A percentile compares a stretch with the other conserved stretches of the same genome.
Evolutionary conservation across 2,113 vertebrate species (phyloP).

Genomic region (Myrmecobius fasciatus): DNA sequence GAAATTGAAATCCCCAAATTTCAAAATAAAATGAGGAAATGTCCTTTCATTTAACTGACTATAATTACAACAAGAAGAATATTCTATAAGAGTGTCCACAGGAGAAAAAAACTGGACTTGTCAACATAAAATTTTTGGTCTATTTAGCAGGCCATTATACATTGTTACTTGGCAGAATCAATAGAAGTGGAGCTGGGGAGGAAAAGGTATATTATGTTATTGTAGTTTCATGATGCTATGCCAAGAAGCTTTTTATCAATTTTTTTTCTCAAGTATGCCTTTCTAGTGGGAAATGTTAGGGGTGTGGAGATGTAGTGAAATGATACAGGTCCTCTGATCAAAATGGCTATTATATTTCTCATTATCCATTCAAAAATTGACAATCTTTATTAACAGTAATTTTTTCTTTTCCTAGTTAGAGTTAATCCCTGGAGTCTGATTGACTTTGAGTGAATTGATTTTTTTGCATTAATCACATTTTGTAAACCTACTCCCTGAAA

Average conservation of each 20-base stretch:
- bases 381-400: constrained; percentile 1
- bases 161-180: neutral
- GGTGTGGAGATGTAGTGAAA: too few relatives aligned
- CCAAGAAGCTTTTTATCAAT: neutral
- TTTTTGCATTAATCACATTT: neutral
- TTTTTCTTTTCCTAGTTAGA: constrained; percentile 17
- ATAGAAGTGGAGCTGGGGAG: neutral
- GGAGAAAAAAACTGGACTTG: neutral
- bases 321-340: neutral
- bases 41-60: neutral
- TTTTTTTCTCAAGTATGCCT: neutral
- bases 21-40: neutral
- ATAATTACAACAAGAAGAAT: neutral
- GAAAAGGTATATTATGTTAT: neutral
- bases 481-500: neutral
- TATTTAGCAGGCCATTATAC: neutral
- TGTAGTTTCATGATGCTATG: neutral
- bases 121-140: neutral
- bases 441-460: neutral
- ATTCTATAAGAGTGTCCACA: neutral
- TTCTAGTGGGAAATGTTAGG: neutral
- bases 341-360: neutral
- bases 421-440: neutral
- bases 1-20: neutral
- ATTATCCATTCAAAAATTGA: neutral